These are phyloP conservation scores for Aplochiton taeniatus DNA, from an alignment of 2,797 vertebrate genomes.

Conservation along the genomic window DNA sequence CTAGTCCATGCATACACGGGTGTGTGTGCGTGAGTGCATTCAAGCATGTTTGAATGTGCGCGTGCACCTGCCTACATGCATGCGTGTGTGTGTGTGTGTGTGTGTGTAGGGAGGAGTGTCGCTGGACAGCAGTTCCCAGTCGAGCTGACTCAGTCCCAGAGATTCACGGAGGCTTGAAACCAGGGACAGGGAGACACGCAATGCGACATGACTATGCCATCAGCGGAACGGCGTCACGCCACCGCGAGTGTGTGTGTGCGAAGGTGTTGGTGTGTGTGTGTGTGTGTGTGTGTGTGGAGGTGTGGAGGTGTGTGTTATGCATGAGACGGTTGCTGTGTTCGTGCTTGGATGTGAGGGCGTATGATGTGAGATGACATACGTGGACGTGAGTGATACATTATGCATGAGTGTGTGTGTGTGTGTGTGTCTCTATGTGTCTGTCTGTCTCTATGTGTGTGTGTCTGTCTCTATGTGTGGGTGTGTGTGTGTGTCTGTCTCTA, in stretches of 20 bases:
- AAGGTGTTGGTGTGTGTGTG: slow-evolving; percentile 2
- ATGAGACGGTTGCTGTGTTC: background rate
- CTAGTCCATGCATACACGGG: background rate
- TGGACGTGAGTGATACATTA: too few relatives aligned
- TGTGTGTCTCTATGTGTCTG: too few relatives aligned
- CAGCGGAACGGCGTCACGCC: slow-evolving; percentile 6
- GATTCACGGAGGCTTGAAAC: slow-evolving; percentile 52
- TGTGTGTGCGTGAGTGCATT: background rate
- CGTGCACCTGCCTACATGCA: too few relatives aligned
- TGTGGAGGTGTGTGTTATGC: background rate
- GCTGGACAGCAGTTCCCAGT: slow-evolving; percentile 27
- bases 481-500: too few relatives aligned
- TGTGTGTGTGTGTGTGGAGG: background rate
- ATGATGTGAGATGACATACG: too few relatives aligned
- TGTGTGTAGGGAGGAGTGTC: background rate
- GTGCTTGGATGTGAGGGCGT: background rate
- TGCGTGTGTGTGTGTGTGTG: slow-evolving; percentile 6
- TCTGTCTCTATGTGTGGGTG: too few relatives aligned
- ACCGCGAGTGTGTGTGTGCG: too few relatives aligned
- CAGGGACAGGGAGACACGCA: slow-evolving; percentile 34
- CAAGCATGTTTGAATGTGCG: background rate
- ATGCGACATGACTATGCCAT: slow-evolving; percentile 27
- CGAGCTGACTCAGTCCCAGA: slow-evolving; percentile 52
- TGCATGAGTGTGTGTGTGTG: too few relatives aligned
- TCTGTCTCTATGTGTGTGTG: too few relatives aligned